phyloP scores from a whole-genome alignment of 2,888 invertebrate species.

The Coleophora flavipennella region DNA sequence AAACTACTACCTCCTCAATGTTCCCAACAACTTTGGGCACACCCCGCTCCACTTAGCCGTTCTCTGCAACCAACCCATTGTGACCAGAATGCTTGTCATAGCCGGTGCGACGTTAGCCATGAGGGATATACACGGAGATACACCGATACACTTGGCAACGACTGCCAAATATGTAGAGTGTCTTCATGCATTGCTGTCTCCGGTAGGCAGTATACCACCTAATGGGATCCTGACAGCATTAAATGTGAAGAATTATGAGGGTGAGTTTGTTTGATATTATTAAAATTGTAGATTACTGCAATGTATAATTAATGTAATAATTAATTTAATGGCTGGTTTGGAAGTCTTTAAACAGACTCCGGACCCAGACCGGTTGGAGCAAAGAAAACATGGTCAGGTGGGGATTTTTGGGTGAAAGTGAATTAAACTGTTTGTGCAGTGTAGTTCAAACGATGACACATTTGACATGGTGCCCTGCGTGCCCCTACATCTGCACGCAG shows the following conservation, averaged over 20 bases:
- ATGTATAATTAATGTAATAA: not conserved
- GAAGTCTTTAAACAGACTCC: no score
- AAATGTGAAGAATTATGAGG: slow-evolving; percentile 88
- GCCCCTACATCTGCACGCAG: no score
- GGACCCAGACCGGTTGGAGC: no score
- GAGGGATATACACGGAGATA: slow-evolving; percentile 85
- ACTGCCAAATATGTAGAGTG: slow-evolving; percentile 78
- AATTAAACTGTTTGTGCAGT: no score
- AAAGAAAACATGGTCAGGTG: no score
- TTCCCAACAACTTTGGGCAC: slow-evolving; percentile 84
- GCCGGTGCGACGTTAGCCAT: slow-evolving; percentile 81
- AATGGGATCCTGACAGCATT: slow-evolving; percentile 68
- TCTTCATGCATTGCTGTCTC: slow-evolving; percentile 80
- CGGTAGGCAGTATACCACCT: slow-evolving; percentile 57
- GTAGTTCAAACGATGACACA: no score
- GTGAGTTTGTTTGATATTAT: slow-evolving; percentile 65
- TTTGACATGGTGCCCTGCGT: no score
- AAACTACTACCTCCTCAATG: slow-evolving; percentile 82
- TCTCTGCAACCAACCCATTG: slow-evolving; percentile 79
- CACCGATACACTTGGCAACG: slow-evolving; percentile 89
- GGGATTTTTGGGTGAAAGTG: no score
- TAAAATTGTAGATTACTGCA: no score
- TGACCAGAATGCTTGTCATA: slow-evolving; percentile 83
- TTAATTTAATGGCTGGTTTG: not conserved
- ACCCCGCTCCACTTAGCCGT: slow-evolving; percentile 92